phyloP scores from a whole-genome alignment of 2,113 vertebrate genomes.

The Todiramphus chloris region DNA sequence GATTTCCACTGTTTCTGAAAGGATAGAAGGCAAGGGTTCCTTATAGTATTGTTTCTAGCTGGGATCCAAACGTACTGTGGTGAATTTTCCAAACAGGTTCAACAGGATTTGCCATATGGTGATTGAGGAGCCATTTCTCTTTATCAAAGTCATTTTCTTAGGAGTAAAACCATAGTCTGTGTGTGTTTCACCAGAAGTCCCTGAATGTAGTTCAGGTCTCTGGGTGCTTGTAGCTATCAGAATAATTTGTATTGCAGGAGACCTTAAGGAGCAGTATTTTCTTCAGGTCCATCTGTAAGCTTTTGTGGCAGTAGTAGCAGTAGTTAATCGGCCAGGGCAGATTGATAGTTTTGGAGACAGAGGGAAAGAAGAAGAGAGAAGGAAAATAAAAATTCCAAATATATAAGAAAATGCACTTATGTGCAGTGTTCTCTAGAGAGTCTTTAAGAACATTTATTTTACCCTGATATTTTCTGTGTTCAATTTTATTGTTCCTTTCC shows the following conservation, averaged over 20 bases:
- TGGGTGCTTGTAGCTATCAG: neutral
- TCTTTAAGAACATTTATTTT: neutral
- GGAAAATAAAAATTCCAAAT: neutral
- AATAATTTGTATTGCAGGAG: neutral
- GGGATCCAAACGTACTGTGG: neutral
- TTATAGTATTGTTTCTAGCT: neutral
- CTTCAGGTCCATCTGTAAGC: neutral
- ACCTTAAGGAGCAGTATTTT: neutral
- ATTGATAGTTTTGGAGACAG: neutral
- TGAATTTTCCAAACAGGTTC: neutral
- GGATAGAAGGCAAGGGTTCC: neutral
- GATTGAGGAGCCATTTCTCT: neutral
- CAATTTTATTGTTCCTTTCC: neutral
- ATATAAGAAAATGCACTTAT: neutral
- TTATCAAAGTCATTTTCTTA: neutral
- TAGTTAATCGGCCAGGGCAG: neutral
- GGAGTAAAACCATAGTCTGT: neutral
- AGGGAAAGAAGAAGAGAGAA: neutral
- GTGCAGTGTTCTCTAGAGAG: rapidly evolving
- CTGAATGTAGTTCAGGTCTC: neutral
- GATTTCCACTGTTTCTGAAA: no score
- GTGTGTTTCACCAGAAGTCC: neutral
- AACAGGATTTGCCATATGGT: neutral
- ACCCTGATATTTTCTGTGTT: neutral
- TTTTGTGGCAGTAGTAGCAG: neutral